Conservation (phyloP, 2,888 invertebrate species). For the Caenorhabditis macrosperma region DNA sequence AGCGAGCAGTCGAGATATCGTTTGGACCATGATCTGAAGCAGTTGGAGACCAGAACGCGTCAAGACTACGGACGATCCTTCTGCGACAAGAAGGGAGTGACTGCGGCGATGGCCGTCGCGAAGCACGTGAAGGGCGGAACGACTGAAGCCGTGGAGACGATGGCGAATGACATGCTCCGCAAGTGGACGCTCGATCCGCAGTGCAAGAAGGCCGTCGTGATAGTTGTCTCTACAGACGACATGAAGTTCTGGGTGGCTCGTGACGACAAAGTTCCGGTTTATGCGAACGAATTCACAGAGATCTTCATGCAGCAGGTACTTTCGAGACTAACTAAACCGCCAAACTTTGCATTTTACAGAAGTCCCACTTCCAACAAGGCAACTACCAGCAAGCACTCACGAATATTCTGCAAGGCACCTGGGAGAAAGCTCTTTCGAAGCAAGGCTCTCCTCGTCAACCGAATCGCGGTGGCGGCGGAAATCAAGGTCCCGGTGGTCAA, state of each 20-base stretch:
- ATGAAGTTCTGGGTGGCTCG: slow-evolving; percentile 78
- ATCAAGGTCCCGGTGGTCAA: slow-evolving; percentile 30
- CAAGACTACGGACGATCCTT: slow-evolving; percentile 73
- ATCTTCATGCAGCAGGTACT: slow-evolving; percentile 72
- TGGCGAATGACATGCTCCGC: slow-evolving; percentile 76
- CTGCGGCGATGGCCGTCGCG: slow-evolving; percentile 75
- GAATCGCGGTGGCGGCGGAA: slow-evolving; percentile 43
- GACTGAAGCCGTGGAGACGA: slow-evolving; percentile 71
- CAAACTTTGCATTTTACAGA: too few relatives aligned
- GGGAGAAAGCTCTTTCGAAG: slow-evolving; percentile 73
- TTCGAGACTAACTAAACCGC: background rate
- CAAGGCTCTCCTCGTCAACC: slow-evolving; percentile 65
- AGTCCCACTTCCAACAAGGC: slow-evolving; percentile 66
- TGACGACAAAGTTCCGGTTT: slow-evolving; percentile 75
- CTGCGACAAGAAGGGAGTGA: slow-evolving; percentile 78
- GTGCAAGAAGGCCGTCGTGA: slow-evolving; percentile 74
- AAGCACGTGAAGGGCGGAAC: slow-evolving; percentile 74
- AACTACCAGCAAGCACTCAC: slow-evolving; percentile 73
- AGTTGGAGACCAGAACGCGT: slow-evolving; percentile 72
- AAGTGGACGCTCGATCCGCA: slow-evolving; percentile 76
- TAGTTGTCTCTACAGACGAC: slow-evolving; percentile 73
- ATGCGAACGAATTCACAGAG: slow-evolving; percentile 75
- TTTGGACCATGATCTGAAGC: slow-evolving; percentile 75
- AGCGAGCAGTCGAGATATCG: slow-evolving; percentile 73
- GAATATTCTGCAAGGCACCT: slow-evolving; percentile 71